Base-by-base conservation (phyloP, 35 echinoderm and acorn worm genomes). In the Apostichopus parvimensis region DNA sequence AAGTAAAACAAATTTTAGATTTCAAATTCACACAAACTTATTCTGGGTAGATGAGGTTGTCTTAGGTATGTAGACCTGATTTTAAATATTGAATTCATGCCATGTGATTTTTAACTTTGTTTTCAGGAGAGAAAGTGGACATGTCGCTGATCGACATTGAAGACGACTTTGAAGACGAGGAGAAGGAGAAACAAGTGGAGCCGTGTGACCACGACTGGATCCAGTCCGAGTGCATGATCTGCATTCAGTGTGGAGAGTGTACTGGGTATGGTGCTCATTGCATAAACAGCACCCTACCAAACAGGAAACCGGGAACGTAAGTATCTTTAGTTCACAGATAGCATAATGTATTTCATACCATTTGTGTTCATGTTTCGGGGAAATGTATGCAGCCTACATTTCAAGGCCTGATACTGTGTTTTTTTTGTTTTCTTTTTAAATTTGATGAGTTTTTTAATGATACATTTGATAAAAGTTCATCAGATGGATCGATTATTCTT, bases 231-330 rank as follows among this genome's bases (percentile, higher is more conserved):
- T 98, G 97, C 62, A 95, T 96, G 94, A 92, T 98, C 24, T 98
- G 97, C 80, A 91, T 91, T 15, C 76, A 94, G 18, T 98, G 97
- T 93, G 93, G 95, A 64, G 94, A 96, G 79, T 98, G 97, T 60
- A 98, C 97, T n/a, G 97, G 97, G 1, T 98, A 98, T 68, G 97
- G 97, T 12, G 94, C 92, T 20, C 92, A 91, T 53, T 98, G 97
- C 91, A 93, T 98, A 23, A 98, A 94, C 61, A 98, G 92, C 79
- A 89, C 81, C 13, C 77, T 91, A 9, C 94, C 97, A 53, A 91
- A 94, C 56, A 94, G 97, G 85, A 94, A 90, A 79, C 97, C 97
- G 34, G 97, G 94, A 87, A 93, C 88, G 97, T 98, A 75, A 98
- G 97, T 94, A 23, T 56, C 6, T 57, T 4, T 20, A 53, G 17